Base-by-base conservation (phyloP, 2,113 vertebrate genomes). In the Macquaria ambigua region DNA sequence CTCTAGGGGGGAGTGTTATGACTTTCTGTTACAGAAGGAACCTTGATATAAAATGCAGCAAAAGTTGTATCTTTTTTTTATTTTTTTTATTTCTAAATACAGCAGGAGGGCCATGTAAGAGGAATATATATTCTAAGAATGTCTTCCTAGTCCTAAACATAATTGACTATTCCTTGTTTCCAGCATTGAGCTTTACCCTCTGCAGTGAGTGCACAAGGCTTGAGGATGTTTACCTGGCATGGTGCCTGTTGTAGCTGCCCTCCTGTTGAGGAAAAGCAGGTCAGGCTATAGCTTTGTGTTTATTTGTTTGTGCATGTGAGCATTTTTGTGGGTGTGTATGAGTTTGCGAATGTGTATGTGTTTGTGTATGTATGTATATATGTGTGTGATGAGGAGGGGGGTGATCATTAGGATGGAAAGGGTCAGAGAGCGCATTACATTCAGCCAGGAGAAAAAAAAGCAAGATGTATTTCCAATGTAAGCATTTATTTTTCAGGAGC, bases 221-320 rank as follows among this genome's bases (percentile, higher is more conserved):
- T 84, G 93, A 95, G 95, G 95, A 95, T 94, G 92, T 94, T 93
- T 93, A 93, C 93, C 94, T 95, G 95, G 95, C 95, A 95, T 93
- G 92, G 89, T 94, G 94, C 94, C 95, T 94, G 93, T 91, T 93
- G 93, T 93, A 92, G 92, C 89, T 93, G 90, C 90, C 93, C 93
- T 93, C 93, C 92, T 93, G 94, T 93, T 93, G 93, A 89, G 90
- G 90, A 87, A 93, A 89, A 90, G 82, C 93, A 92, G 94, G 90
- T 93, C 87, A 92, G 93, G 91, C 87, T 91, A 91, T 89, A 92
- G 89, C 85, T 90, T 87, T 90, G 88, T 89, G 91, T 90, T 87
- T 86, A 84, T 83, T 88, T 86, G 84, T 84, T 58, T 80, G 75
- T 63, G 67, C 55, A 58, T 81, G 79, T 74, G 79, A 73, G 85